phyloP scores from a whole-genome alignment of 2,888 invertebrate species.

The Nymphalis c-album region DNA sequence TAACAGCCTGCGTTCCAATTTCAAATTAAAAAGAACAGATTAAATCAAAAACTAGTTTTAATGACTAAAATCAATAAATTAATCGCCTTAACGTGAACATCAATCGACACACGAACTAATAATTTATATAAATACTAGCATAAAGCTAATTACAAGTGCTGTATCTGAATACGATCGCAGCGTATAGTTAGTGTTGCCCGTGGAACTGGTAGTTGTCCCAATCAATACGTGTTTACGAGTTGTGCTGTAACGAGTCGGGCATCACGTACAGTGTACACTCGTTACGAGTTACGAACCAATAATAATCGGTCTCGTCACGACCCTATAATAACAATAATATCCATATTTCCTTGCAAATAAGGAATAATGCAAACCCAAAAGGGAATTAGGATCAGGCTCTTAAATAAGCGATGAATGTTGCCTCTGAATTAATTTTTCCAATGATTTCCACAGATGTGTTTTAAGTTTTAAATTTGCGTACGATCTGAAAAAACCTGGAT shows the following conservation, averaged over 20 bases:
- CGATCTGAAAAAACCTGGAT: too few relatives aligned
- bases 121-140: slow-evolving; percentile 9
- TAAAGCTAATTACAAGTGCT: background rate
- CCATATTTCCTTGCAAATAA: slow-evolving; percentile 75
- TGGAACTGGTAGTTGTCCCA: slow-evolving; percentile 38
- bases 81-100: background rate
- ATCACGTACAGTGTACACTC: slow-evolving; percentile 44
- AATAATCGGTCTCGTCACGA: slow-evolving; percentile 65
- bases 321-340: slow-evolving; percentile 76
- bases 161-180: slow-evolving; percentile 12
- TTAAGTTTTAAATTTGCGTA: too few relatives aligned
- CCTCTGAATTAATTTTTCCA: too few relatives aligned
- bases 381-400: slow-evolving; percentile 66
- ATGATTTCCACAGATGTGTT: background rate
- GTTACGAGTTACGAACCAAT: slow-evolving; percentile 50
- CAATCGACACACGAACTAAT: slow-evolving; percentile 1
- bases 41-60: slow-evolving; percentile 6
- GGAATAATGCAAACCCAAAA: slow-evolving; percentile 64
- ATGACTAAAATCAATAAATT: too few relatives aligned
- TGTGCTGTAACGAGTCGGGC: slow-evolving; percentile 37
- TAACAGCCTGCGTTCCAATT: too few relatives aligned
- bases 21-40: background rate
- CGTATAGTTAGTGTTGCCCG: slow-evolving; percentile 27
- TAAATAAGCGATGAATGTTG: slow-evolving; percentile 42
- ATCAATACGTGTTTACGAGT: slow-evolving; percentile 40